phyloP scores from a whole-genome alignment of 2,113 vertebrate genomes.

The Gallinago undulata region DNA sequence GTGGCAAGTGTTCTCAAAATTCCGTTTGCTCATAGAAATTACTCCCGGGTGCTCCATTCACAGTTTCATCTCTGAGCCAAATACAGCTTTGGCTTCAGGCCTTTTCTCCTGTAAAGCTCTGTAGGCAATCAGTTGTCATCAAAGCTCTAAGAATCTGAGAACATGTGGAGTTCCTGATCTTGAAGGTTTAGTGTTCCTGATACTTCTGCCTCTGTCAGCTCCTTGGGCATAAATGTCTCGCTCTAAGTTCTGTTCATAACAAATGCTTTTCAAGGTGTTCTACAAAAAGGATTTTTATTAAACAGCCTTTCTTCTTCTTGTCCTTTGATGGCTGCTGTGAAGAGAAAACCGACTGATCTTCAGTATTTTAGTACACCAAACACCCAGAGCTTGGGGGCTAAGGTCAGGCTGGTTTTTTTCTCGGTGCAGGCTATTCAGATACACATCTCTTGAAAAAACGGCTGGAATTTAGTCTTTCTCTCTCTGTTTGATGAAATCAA shows the following conservation, averaged over 20 bases:
- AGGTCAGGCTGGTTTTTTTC: slow-evolving; percentile 9
- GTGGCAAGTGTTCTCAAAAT: background rate
- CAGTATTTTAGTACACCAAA: background rate
- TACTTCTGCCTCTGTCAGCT: slow-evolving; percentile 10
- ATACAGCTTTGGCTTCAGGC: background rate
- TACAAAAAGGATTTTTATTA: slow-evolving; percentile 39
- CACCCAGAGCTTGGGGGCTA: background rate
- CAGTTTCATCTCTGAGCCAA: background rate
- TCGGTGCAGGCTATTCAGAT: background rate
- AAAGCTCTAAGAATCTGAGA: background rate
- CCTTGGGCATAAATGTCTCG: background rate
- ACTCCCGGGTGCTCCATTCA: background rate
- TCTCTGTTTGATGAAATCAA: slow-evolving; percentile 17
- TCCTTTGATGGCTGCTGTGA: slow-evolving; percentile 55
- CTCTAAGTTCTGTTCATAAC: slow-evolving; percentile 48
- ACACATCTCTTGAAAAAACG: background rate
- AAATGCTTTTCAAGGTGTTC: slow-evolving; percentile 30
- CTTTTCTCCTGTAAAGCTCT: background rate
- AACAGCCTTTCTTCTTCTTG: slow-evolving; percentile 13
- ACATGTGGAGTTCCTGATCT: slow-evolving; percentile 8
- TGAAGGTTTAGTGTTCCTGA: background rate
- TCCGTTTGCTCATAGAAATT: background rate
- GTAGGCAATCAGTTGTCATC: background rate
- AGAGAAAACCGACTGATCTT: slow-evolving; percentile 32
- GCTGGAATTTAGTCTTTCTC: background rate